Conservation (phyloP, 2,888 invertebrate species). For the Eupithecia insigniata region DNA sequence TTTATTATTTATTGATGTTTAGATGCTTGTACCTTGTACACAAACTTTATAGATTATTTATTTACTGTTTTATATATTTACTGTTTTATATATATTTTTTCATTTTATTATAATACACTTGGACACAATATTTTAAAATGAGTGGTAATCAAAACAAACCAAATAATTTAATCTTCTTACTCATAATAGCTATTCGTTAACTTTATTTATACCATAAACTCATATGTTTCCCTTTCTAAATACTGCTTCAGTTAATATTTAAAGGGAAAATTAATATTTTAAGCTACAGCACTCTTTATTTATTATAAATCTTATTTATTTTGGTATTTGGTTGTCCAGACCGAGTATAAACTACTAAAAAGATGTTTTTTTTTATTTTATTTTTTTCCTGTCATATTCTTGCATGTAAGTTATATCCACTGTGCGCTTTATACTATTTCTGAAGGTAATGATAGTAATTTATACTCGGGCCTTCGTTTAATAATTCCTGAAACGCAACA, state of each 20-base stretch:
- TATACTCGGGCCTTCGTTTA: neutral
- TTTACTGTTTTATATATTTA: constrained; percentile 21
- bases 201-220: constrained; percentile 18
- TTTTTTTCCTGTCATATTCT: neutral
- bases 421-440: neutral
- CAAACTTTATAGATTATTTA: constrained; percentile 17
- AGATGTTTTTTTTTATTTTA: neutral
- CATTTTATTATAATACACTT: constrained; percentile 20
- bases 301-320: constrained; percentile 40
- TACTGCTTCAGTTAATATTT: constrained; percentile 26
- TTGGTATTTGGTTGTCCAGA: constrained; percentile 45
- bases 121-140: constrained; percentile 1
- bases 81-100: constrained; percentile 13
- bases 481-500: neutral
- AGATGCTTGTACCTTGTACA: constrained; percentile 31
- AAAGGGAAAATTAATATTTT: constrained; percentile 32
- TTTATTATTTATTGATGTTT: constrained; percentile 36
- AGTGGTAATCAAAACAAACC: neutral
- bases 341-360: constrained; percentile 27
- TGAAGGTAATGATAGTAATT: neutral
- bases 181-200: constrained; percentile 9
- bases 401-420: neutral
- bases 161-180: neutral
- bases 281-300: constrained; percentile 18
- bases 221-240: constrained; percentile 16